These are phyloP conservation scores for Heliconius hermathena DNA, from an alignment of 1,140 invertebrate species.

Conservation along the genomic window DNA sequence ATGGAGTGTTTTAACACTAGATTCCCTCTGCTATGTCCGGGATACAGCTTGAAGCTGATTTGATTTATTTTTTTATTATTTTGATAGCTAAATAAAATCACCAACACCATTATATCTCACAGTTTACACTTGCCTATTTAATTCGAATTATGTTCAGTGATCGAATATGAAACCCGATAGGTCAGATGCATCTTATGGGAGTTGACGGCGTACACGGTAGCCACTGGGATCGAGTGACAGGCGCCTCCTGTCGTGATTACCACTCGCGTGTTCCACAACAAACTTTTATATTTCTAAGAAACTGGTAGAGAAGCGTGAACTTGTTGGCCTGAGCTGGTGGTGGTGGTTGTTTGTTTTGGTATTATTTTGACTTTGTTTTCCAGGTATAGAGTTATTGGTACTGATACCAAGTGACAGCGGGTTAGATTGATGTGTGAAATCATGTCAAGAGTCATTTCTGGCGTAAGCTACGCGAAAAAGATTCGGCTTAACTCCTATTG, in stretches of 20 bases:
- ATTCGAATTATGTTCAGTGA: constrained; percentile 60
- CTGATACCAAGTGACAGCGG: neutral
- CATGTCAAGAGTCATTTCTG: neutral
- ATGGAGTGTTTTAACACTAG: too few species aligned
- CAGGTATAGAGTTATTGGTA: constrained; percentile 2
- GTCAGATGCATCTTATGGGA: constrained; percentile 47
- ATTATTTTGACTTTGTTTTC: constrained; percentile 26
- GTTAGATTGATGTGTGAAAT: constrained; percentile 11
- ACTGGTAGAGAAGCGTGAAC: constrained; percentile 38
- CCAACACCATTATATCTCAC: constrained; percentile 31
- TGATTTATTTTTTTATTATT: too few species aligned
- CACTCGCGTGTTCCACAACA: constrained; percentile 20
- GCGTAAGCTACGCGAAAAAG: neutral
- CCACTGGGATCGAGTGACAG: constrained; percentile 63
- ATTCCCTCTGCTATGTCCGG: too few species aligned
- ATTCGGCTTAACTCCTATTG: neutral
- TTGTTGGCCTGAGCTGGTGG: constrained; percentile 31
- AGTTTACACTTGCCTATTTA: constrained; percentile 48
- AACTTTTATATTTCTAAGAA: constrained; percentile 41
- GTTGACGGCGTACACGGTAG: constrained; percentile 70
- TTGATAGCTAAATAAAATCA: neutral
- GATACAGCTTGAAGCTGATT: too few species aligned
- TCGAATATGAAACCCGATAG: constrained; percentile 69
- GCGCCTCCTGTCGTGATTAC: constrained; percentile 60
- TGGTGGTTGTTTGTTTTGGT: constrained; percentile 14